phyloP scores from a whole-genome alignment of 1,140 invertebrate species.

The Elymnias hypermnestra region DNA sequence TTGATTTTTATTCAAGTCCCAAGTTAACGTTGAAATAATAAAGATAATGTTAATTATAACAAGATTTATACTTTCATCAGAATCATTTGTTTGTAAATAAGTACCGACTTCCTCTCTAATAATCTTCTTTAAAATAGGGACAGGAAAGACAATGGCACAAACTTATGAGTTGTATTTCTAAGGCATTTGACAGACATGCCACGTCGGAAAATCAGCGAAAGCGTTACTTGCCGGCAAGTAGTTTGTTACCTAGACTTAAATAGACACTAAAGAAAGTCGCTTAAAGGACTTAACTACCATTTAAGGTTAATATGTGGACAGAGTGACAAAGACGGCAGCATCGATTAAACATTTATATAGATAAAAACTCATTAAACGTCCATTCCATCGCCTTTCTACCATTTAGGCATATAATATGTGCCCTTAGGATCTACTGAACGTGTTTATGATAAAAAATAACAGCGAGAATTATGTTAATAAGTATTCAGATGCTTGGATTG shows the following conservation, averaged over 20 bases:
- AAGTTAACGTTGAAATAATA: too few relatives aligned
- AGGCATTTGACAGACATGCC: slow-evolving; percentile 2
- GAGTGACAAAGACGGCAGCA: slow-evolving; percentile 4
- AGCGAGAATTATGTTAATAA: too few relatives aligned
- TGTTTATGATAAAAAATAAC: too few relatives aligned
- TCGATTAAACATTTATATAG: slow-evolving; percentile 5
- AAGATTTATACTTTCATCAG: too few relatives aligned
- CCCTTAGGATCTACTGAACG: too few relatives aligned
- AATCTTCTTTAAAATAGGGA: too few relatives aligned
- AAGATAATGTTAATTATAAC: too few relatives aligned
- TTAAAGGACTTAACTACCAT: slow-evolving; percentile 22
- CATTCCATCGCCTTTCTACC: background rate
- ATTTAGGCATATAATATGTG: too few relatives aligned
- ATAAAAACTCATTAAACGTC: background rate
- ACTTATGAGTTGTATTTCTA: slow-evolving; percentile 7
- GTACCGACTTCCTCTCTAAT: too few relatives aligned
- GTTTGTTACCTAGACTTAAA: slow-evolving; percentile 24
- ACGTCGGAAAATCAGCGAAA: slow-evolving; percentile 24
- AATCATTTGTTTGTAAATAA: too few relatives aligned
- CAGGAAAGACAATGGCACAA: slow-evolving; percentile 6
- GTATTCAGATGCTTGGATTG: too few relatives aligned
- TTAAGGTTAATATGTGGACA: slow-evolving; percentile 17
- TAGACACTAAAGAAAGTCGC: slow-evolving; percentile 25
- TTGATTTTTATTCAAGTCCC: too few relatives aligned
- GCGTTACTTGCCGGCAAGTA: slow-evolving; percentile 11